Conservation (phyloP, 2,797 vertebrate genomes). For the Sandelia bainsii region DNA sequence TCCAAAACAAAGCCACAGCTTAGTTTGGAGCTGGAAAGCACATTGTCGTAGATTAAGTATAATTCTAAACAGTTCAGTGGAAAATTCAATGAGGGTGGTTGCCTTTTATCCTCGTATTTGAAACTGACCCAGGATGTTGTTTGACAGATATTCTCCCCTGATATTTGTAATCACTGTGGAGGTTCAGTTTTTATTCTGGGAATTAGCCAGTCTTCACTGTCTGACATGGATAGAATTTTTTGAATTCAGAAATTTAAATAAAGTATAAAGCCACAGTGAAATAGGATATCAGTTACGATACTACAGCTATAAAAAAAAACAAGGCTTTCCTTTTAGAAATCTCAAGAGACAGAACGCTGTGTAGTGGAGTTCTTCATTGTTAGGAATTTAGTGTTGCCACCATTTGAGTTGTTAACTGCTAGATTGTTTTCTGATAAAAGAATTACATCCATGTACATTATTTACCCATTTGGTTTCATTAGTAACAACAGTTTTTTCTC, state of each 20-base stretch:
- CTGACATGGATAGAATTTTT: conserved; percentile 16
- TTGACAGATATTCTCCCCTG: conserved; percentile 46
- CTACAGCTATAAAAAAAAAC: neutral
- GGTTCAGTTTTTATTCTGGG: conserved; percentile 44
- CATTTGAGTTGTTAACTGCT: neutral
- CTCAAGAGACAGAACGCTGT: neutral
- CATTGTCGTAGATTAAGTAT: conserved; percentile 50
- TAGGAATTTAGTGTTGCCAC: neutral
- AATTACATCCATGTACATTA: neutral
- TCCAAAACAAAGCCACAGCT: conserved; percentile 63
- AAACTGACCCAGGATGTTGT: conserved; percentile 54
- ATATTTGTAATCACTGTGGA: conserved; percentile 46
- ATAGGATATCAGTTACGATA: neutral
- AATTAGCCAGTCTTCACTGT: neutral
- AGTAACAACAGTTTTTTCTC: no score
- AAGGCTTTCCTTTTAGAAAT: neutral
- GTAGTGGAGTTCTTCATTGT: neutral
- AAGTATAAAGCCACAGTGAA: conserved; percentile 13
- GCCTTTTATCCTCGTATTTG: conserved; percentile 50
- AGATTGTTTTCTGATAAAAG: neutral
- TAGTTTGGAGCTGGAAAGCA: conserved; percentile 22
- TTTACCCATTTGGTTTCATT: neutral
- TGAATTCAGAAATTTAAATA: conserved; percentile 11
- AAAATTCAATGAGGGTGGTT: conserved; percentile 42
- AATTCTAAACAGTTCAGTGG: conserved; percentile 49